phyloP scores from a whole-genome alignment of 30 jellyfish, hydroid and myxozoan species.

The Nemopilema nomurai region DNA sequence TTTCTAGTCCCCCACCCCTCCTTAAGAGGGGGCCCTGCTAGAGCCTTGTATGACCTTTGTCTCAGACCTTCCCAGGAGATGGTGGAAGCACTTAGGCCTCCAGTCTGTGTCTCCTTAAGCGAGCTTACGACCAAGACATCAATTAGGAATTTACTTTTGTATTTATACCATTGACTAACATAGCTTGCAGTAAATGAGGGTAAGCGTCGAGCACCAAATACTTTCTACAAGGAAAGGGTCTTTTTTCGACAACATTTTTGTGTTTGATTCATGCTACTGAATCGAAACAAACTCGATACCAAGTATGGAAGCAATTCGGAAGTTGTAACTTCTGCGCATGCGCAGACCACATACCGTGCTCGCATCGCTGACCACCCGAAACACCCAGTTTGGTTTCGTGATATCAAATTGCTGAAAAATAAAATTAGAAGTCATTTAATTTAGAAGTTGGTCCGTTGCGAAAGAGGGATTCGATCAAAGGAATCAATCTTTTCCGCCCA shows the following conservation, averaged over 20 bases:
- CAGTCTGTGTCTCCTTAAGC: constrained; percentile 77
- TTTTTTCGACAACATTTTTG: no score
- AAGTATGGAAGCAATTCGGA: no score
- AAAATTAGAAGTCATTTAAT: neutral
- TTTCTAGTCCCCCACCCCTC: constrained; percentile 84
- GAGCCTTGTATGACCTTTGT: constrained; percentile 68
- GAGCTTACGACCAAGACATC: constrained; percentile 73
- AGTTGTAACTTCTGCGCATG: constrained; percentile 19
- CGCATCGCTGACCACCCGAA: constrained; percentile 84
- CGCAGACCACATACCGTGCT: constrained; percentile 66
- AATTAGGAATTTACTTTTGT: neutral
- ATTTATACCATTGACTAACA: neutral
- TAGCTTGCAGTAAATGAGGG: neutral
- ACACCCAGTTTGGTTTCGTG: constrained; percentile 86
- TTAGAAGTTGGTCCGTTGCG: neutral
- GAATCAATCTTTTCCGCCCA: no score
- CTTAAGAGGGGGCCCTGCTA: constrained; percentile 79
- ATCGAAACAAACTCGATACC: no score
- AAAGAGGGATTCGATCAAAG: neutral
- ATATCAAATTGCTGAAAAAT: constrained; percentile 60
- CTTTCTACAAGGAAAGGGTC: no score
- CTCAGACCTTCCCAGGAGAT: constrained; percentile 95
- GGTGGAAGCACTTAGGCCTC: constrained; percentile 31
- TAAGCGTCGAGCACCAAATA: no score
- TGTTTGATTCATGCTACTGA: no score